phyloP scores from a whole-genome alignment of 2,797 vertebrate species.

The Mormyrus proboscirostris region DNA sequence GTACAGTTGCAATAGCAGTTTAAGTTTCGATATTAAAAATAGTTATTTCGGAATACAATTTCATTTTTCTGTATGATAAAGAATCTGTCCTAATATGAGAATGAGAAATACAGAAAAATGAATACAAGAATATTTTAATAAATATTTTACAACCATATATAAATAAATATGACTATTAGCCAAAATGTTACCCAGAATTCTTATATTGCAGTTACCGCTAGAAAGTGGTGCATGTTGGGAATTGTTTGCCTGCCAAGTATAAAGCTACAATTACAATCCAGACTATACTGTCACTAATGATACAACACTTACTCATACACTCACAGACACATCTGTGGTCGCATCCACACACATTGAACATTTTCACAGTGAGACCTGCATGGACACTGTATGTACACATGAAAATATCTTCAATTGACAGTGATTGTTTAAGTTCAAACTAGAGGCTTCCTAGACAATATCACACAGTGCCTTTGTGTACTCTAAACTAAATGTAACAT shows the following conservation, averaged over 20 bases:
- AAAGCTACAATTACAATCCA: slow-evolving; percentile 44
- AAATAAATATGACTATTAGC: background rate
- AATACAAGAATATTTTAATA: background rate
- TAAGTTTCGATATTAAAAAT: background rate
- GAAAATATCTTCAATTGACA: slow-evolving; percentile 12
- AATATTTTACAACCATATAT: background rate
- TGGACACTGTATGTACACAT: slow-evolving; percentile 57
- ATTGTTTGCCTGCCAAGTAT: slow-evolving; percentile 60
- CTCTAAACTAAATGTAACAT: background rate
- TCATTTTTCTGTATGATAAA: background rate
- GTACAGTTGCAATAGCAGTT: background rate
- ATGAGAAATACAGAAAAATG: slow-evolving; percentile 8
- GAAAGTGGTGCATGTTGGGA: slow-evolving; percentile 64
- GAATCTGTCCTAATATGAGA: background rate
- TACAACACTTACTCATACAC: slow-evolving; percentile 13
- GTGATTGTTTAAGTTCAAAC: background rate
- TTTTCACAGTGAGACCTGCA: slow-evolving; percentile 55
- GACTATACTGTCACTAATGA: slow-evolving; percentile 25
- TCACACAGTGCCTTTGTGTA: background rate
- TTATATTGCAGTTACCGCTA: slow-evolving; percentile 61
- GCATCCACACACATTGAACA: slow-evolving; percentile 16
- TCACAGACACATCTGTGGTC: slow-evolving; percentile 28
- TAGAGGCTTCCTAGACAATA: background rate
- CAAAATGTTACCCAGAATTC: slow-evolving; percentile 62
- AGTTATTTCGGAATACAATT: background rate